phyloP scores from a whole-genome alignment of 2,113 vertebrate species.

The Triplophysa siluroides region DNA sequence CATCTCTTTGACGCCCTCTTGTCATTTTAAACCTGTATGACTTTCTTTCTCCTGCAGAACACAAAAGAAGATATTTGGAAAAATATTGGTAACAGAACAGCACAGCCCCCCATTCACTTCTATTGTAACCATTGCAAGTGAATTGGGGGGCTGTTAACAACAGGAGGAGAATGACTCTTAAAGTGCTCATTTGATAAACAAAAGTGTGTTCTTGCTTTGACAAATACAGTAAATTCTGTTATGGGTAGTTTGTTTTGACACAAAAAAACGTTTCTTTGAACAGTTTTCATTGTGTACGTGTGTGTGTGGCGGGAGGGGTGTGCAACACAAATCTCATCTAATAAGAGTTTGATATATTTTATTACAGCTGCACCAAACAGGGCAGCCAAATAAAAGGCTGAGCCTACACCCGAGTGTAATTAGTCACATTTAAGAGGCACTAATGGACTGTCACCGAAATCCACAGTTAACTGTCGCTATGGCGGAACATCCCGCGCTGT shows the following conservation, averaged over 20 bases:
- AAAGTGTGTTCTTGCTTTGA: not conserved
- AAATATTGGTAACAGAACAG: too few relatives aligned
- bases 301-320: not conserved
- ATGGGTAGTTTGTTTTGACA: not conserved
- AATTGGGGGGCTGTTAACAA: too few relatives aligned
- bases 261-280: not conserved
- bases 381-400: constrained; percentile 3
- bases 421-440: constrained; percentile 34
- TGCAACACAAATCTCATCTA: not conserved
- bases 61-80: too few relatives aligned
- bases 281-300: not conserved
- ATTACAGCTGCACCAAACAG: constrained; percentile 13
- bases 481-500: not conserved
- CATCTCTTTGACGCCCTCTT: too few relatives aligned
- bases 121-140: too few relatives aligned
- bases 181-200: constrained; percentile 15
- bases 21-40: too few relatives aligned
- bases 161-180: not conserved
- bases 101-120: too few relatives aligned
- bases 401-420: constrained; percentile 9
- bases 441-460: constrained; percentile 33
- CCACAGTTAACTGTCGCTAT: constrained; percentile 22
- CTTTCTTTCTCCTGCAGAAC: too few relatives aligned
- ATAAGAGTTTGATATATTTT: constrained; percentile 30
- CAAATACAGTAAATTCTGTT: too few relatives aligned